phyloP scores from a whole-genome alignment of 2,888 invertebrate species.

The Pollenia labialis region DNA sequence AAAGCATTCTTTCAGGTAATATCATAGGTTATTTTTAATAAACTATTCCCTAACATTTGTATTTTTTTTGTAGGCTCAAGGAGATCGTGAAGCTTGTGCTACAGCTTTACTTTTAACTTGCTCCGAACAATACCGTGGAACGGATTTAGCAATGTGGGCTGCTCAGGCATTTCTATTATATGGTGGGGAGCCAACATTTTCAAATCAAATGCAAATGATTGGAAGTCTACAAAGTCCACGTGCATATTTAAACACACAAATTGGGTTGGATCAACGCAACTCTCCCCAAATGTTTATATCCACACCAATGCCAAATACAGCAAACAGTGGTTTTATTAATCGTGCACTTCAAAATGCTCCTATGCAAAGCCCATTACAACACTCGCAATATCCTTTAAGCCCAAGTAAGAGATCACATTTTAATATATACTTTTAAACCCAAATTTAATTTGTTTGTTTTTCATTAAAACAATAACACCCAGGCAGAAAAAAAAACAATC shows the following conservation, averaged over 20 bases:
- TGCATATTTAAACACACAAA: constrained; percentile 9
- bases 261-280: constrained; percentile 75
- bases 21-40: constrained; percentile 15
- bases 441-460: too few relatives aligned
- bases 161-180: constrained; percentile 96
- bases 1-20: constrained; percentile 91
- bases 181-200: constrained; percentile 89
- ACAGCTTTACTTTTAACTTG: constrained; percentile 94
- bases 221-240: constrained; percentile 43
- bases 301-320: constrained; percentile 80
- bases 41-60: not conserved
- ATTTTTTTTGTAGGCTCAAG: constrained; percentile 90
- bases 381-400: constrained; percentile 83
- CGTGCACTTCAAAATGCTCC: constrained; percentile 74
- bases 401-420: constrained; percentile 81
- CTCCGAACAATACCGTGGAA: constrained; percentile 86
- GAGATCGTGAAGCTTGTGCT: constrained; percentile 94
- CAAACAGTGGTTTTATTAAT: constrained; percentile 65
- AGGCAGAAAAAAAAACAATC: too few relatives aligned
- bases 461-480: too few relatives aligned
- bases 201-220: constrained; percentile 78
- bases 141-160: constrained; percentile 93
- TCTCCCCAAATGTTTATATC: constrained; percentile 82
- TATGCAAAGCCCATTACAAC: constrained; percentile 82
- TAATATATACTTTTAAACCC: too few relatives aligned